phyloP scores from a whole-genome alignment of 2,113 vertebrate species.

The Piprites chloris region DNA sequence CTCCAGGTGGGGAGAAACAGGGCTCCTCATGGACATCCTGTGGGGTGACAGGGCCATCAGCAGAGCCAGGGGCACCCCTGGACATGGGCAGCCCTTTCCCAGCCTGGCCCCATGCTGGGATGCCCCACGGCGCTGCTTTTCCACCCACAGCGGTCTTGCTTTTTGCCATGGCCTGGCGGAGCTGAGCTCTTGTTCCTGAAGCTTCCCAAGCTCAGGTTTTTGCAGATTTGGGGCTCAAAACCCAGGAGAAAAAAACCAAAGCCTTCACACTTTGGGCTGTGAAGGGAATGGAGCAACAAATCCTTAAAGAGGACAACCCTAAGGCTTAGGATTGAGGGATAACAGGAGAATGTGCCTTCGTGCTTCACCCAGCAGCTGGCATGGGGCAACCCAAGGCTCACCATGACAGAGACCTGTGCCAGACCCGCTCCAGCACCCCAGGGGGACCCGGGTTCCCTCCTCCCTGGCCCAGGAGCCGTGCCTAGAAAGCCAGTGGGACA shows the following conservation, averaged over 20 bases:
- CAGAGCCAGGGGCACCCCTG: accelerated
- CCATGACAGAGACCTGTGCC: neutral
- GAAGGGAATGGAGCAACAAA: neutral
- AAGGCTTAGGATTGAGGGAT: accelerated
- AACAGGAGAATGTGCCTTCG: accelerated
- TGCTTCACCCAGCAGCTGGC: neutral
- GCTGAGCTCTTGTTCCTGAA: neutral
- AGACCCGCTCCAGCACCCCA: neutral
- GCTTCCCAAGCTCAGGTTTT: neutral
- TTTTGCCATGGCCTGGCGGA: accelerated
- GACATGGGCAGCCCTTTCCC: accelerated
- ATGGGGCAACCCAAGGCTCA: neutral
- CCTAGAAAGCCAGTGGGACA: neutral
- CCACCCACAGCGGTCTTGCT: accelerated
- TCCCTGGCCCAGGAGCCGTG: accelerated
- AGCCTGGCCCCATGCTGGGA: accelerated
- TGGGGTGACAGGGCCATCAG: accelerated
- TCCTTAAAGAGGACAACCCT: accelerated
- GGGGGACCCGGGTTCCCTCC: accelerated
- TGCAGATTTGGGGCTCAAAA: neutral
- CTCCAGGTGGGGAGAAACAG: slow-evolving; percentile 77
- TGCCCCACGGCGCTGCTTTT: neutral
- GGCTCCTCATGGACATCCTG: slow-evolving; percentile 94
- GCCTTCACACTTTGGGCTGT: neutral
- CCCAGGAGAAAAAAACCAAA: neutral